phyloP scores from a whole-genome alignment of 2,113 vertebrate genomes.

The Okapia johnstoni region DNA sequence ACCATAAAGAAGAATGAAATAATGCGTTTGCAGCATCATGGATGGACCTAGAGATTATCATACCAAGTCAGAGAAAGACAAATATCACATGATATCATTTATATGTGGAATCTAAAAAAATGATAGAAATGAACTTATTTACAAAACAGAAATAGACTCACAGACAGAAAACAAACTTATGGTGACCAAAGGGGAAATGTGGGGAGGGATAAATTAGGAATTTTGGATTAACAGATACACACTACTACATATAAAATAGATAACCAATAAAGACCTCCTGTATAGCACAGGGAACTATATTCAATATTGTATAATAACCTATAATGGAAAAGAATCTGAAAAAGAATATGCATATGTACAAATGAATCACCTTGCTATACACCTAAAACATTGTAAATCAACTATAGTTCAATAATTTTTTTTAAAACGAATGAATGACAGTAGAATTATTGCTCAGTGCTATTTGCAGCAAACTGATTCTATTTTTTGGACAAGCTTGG shows the following conservation, averaged over 20 bases:
- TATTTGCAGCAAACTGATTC: neutral
- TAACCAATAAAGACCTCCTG: neutral
- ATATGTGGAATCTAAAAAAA: neutral
- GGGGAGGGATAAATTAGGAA: neutral
- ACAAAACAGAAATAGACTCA: neutral
- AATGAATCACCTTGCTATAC: neutral
- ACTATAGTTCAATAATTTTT: neutral
- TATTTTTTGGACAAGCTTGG: conserved; percentile 18
- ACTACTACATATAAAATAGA: neutral
- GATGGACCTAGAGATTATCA: neutral
- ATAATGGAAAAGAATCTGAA: neutral
- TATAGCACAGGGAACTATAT: neutral
- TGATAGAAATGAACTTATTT: neutral
- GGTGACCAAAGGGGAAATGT: neutral
- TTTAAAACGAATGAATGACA: neutral
- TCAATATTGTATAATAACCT: neutral
- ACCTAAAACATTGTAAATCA: neutral
- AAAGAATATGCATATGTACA: neutral
- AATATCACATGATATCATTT: neutral
- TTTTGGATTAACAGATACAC: neutral
- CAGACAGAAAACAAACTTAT: neutral
- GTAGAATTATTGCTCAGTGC: neutral
- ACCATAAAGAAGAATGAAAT: neutral
- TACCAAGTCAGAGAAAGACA: neutral
- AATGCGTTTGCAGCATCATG: neutral